Percentiles rank a stretch among this genome's conserved stretches.
These are phyloP conservation scores for Eupeodes luniger DNA, from an alignment of 2,888 invertebrate genomes.

Conservation along the genomic window DNA sequence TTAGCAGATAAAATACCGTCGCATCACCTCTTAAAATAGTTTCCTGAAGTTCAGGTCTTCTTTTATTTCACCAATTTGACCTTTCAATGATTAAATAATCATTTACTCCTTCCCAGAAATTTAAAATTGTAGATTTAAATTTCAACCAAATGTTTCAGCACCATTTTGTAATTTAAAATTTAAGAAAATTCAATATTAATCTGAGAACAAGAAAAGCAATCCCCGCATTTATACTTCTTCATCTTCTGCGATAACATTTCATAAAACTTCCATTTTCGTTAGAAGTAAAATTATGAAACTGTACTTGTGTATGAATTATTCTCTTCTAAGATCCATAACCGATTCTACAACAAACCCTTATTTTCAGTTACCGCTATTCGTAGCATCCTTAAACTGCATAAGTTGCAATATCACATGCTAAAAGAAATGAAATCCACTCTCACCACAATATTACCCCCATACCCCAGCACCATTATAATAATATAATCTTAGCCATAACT, in stretches of 20 bases:
- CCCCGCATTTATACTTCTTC: neutral
- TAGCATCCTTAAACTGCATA: neutral
- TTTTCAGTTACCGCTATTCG: neutral
- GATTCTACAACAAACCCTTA: neutral
- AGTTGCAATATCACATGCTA: too few relatives aligned
- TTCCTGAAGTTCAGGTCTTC: too few relatives aligned
- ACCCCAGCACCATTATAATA: neutral
- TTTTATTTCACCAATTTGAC: too few relatives aligned
- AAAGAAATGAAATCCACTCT: neutral
- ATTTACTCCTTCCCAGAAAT: too few relatives aligned
- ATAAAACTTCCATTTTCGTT: neutral
- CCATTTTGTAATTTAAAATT: neutral
- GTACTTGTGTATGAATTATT: neutral
- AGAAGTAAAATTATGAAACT: neutral
- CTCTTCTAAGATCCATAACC: neutral
- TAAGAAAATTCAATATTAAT: neutral
- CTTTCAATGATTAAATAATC: too few relatives aligned
- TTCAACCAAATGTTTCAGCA: neutral
- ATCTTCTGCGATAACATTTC: conserved; percentile 9
- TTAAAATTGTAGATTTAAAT: too few relatives aligned
- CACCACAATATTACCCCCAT: neutral
- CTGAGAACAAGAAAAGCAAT: neutral
- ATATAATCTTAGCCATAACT: neutral
- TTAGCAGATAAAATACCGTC: too few relatives aligned
- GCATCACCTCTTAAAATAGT: too few relatives aligned